These are phyloP conservation scores for Pagetopsis macropterus DNA, from an alignment of 2,797 vertebrate genomes.

Conservation along the genomic window DNA sequence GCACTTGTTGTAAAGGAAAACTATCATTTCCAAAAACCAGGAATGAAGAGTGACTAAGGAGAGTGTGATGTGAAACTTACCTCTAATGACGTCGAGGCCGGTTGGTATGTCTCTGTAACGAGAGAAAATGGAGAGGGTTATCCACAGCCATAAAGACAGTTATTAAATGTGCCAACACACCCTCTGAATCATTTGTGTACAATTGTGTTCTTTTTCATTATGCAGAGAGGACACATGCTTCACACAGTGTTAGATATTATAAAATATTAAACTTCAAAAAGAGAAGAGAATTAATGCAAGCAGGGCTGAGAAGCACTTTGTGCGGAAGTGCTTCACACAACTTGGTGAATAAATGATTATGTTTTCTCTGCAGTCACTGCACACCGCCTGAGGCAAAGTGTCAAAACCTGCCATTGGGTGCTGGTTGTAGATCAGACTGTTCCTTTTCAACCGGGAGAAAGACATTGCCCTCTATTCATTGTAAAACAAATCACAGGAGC, in stretches of 20 bases:
- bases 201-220: slow-evolving; percentile 10
- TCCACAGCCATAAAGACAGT: slow-evolving; percentile 8
- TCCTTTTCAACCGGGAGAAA: slow-evolving; percentile 13
- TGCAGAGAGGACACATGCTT: slow-evolving; percentile 2
- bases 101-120: slow-evolving; percentile 74
- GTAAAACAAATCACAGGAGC: too few relatives aligned
- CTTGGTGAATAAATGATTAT: slow-evolving; percentile 44
- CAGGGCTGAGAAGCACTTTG: slow-evolving; percentile 2
- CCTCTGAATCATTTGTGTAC: slow-evolving; percentile 31
- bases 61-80: slow-evolving; percentile 66
- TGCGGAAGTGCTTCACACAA: slow-evolving; percentile 4
- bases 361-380: slow-evolving; percentile 31
- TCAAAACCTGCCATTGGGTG: slow-evolving; percentile 34
- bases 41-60: background rate
- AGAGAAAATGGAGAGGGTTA: slow-evolving; percentile 57
- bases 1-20: background rate
- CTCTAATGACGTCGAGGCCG: slow-evolving; percentile 71
- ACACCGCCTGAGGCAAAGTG: slow-evolving; percentile 30
- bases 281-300: slow-evolving; percentile 2
- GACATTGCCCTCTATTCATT: background rate
- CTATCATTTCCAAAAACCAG: background rate
- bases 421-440: slow-evolving; percentile 1
- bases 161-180: slow-evolving; percentile 28
- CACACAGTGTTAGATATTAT: slow-evolving; percentile 18
- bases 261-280: slow-evolving; percentile 38